Evolutionary conservation across 2,888 invertebrate genomes (phyloP).

Genomic region (Copidosoma aretas): DNA sequence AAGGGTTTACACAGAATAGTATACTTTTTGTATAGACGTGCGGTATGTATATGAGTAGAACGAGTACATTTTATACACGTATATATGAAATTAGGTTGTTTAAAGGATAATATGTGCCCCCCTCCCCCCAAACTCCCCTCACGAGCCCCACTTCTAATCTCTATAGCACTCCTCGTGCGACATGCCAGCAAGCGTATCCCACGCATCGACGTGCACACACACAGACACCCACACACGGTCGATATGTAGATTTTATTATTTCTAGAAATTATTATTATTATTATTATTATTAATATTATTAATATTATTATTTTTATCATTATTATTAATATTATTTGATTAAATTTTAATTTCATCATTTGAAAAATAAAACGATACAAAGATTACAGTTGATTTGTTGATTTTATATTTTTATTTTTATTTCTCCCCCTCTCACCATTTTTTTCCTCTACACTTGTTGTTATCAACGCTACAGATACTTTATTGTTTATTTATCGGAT

Average conservation of each 20-base stretch:
- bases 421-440: slow-evolving; percentile 24
- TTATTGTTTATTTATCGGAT: background rate
- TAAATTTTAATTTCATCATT: slow-evolving; percentile 61
- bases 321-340: slow-evolving; percentile 57
- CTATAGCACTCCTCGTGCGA: slow-evolving; percentile 46
- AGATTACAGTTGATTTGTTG: slow-evolving; percentile 53
- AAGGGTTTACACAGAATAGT: no score
- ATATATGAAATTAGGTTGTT: no score
- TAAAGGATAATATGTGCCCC: no score
- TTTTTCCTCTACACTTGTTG: slow-evolving; percentile 15
- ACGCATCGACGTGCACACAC: no score
- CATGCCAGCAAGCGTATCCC: slow-evolving; percentile 45
- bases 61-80: no score
- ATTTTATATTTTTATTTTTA: slow-evolving; percentile 28
- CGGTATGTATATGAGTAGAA: no score
- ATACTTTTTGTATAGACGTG: no score
- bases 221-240: no score
- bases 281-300: slow-evolving; percentile 46
- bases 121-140: no score
- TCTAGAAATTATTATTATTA: slow-evolving; percentile 43
- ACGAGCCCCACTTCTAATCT: slow-evolving; percentile 44
- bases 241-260: slow-evolving; percentile 47
- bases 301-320: slow-evolving; percentile 47
- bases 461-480: background rate
- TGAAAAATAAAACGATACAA: slow-evolving; percentile 58